Evolutionary conservation across 2,113 vertebrate species (phyloP), one percentile per base, ranked within the genome.

Genomic region (Tricholaema leucomelas): DNA sequence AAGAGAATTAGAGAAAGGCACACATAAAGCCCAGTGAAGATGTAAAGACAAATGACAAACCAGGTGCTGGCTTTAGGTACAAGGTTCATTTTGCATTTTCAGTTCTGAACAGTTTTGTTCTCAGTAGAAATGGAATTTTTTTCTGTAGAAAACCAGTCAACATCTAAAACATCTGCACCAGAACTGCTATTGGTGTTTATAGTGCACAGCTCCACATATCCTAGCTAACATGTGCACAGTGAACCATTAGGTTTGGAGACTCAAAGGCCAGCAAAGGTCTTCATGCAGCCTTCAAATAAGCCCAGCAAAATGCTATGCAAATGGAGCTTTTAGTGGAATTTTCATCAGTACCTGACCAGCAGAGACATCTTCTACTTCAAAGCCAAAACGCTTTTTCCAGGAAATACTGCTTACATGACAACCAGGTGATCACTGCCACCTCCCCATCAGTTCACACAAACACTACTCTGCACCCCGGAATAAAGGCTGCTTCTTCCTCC

Each of bases 131-230:
- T 10, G 2, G 15, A 52, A 52, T 64, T 64, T 81, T 30, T 33
- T 74, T 84, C 74, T 9, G 3, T 2, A 72, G 28, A 58, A 83
- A 70, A 86, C 13, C 30, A 86, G 27, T 9, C 44, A 85, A 17
- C 3, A 4, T 8, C n/a, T 73, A 76, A 52, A 83, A 33, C 48
- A 60, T 27, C 15, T n/a, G 27, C 16, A 55, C 1, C 5, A 61
- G 15, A 85, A 56, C 12, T 52, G 63, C n/a, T 69, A 79, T 17
- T 7, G 9, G 3, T 67, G 46, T 36, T 56, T 17, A 9, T 4
- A 27, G 25, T 2, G 2, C 19, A 10, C 0, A 1, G 9, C 3
- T 35, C 27, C 28, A 28, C 46, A 66, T 35, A 23, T 10, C 27
- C 60, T 23, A 21, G 6, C 5, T n/a, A 92, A 27, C 17, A 69